Percentiles rank a stretch among this genome's conserved stretches.
Conservation (phyloP, 2,113 vertebrate genomes). For the Psittacara wagleri region DNA sequence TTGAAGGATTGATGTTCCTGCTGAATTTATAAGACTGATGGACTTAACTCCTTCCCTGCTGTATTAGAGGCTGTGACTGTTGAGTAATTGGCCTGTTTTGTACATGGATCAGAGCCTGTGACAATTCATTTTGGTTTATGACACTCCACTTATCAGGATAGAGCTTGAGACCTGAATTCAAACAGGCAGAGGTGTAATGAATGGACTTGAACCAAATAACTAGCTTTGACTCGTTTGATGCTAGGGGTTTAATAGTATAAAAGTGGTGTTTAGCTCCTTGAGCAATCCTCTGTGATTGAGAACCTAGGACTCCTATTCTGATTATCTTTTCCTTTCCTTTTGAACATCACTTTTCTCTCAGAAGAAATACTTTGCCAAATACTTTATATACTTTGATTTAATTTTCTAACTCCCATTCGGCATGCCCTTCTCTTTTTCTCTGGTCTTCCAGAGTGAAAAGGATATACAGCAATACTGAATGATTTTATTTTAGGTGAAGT, state of each 20-base stretch:
- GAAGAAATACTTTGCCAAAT: not conserved
- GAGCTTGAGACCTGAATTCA: not conserved
- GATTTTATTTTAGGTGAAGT: not conserved
- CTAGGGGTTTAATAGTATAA: not conserved
- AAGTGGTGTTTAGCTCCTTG: not conserved
- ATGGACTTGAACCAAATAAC: not conserved
- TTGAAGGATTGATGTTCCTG: not conserved
- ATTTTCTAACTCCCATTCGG: not conserved
- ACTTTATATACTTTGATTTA: not conserved
- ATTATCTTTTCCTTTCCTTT: not conserved
- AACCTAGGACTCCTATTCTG: not conserved
- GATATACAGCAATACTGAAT: not conserved
- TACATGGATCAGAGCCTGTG: not conserved
- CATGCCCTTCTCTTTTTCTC: not conserved
- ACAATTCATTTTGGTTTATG: not conserved
- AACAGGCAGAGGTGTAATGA: not conserved
- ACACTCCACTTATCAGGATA: not conserved
- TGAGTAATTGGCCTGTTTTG: not conserved
- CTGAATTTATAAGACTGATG: not conserved
- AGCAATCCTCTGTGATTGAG: not conserved
- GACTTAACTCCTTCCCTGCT: not conserved
- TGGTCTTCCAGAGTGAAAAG: not conserved
- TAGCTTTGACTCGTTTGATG: not conserved
- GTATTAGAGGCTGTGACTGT: not conserved
- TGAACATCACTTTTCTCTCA: not conserved